Evolutionary conservation across 2,797 vertebrate genomes (phyloP).

Genomic region (Martes flavigula): DNA sequence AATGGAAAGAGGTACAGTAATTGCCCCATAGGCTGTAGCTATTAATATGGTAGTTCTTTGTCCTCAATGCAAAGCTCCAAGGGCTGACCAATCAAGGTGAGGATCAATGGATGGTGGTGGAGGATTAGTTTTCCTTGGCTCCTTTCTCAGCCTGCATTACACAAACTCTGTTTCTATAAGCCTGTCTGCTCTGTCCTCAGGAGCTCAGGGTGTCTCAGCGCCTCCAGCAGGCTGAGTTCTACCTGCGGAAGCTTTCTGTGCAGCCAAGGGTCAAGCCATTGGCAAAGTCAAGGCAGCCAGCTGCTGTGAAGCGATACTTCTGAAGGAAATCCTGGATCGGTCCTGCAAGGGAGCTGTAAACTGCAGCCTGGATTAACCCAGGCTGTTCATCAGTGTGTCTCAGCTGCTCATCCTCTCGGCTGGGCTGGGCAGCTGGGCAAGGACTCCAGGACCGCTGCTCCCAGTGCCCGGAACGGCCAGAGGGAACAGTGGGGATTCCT

Average conservation of each 20-base stretch:
- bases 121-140: not conserved
- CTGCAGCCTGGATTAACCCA: constrained; percentile 63
- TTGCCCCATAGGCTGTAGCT: not conserved
- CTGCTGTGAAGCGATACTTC: constrained; percentile 65
- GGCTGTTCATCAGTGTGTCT: constrained; percentile 33
- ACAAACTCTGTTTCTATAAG: constrained; percentile 4
- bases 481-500: constrained; percentile 44
- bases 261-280: constrained; percentile 50
- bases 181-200: constrained; percentile 17
- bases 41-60: not conserved
- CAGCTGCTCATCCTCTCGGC: constrained; percentile 65
- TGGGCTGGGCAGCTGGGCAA: constrained; percentile 57
- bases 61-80: constrained; percentile 14
- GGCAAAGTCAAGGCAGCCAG: constrained; percentile 61
- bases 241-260: constrained; percentile 66
- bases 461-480: not conserved
- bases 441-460: constrained; percentile 46
- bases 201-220: not conserved
- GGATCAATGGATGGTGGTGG: not conserved
- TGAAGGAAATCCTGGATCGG: constrained; percentile 69
- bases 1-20: not conserved
- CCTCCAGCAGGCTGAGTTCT: not conserved
- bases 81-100: not conserved
- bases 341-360: constrained; percentile 35
- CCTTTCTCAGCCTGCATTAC: not conserved